Evolutionary conservation across 2,888 invertebrate species (phyloP), one percentile per base, ranked within the genome.

Genomic region (Heliconius hortense): DNA sequence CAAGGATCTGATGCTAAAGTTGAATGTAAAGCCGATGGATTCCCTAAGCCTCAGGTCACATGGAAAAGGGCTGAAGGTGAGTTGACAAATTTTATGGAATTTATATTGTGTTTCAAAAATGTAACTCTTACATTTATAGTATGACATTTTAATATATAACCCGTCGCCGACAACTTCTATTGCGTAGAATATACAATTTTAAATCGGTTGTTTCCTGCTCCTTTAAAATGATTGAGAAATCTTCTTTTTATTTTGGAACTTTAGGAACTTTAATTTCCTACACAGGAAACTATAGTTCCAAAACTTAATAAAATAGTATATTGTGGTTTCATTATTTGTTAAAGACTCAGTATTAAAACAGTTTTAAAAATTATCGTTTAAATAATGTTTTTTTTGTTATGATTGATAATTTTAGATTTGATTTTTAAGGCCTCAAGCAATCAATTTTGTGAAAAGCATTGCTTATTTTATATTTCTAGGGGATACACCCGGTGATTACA

Each of bases 1-100:
- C 98, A 98, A 94, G 98, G 98, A 82, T 98, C 98, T 82, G 97
- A 98, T 91, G 98, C 98, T 82, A 97, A 97, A 89, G 97, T 98
- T 85, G 98, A 98, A 95, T 98, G 98, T 93, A 98, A 98, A 95
- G 98, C 98, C 89, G 98, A 98, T 94, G 98, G 98, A 84, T 98
- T 98, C 95, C 98, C 98, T 79, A 97, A 97, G 95, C 98, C 98
- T 81, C 96, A 97, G 87, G 97, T 98, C 69, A 97, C 98, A 82
- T 98, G 98, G 98, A 98, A 98, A 94, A 97, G 97, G 95, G 98
- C 98, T 88, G 97, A 98, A 94, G 98, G 98, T 98, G 8, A 69
- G 24, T 60, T 26, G 31, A 56, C 7, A 66, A 24, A 5, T 15
- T 24, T 24, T 24, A 28, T 15, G 8, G 2, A 48, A 68, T 21